Evolutionary conservation across 2,113 vertebrate genomes (phyloP).

Genomic region (Chascanopsetta lugubris): DNA sequence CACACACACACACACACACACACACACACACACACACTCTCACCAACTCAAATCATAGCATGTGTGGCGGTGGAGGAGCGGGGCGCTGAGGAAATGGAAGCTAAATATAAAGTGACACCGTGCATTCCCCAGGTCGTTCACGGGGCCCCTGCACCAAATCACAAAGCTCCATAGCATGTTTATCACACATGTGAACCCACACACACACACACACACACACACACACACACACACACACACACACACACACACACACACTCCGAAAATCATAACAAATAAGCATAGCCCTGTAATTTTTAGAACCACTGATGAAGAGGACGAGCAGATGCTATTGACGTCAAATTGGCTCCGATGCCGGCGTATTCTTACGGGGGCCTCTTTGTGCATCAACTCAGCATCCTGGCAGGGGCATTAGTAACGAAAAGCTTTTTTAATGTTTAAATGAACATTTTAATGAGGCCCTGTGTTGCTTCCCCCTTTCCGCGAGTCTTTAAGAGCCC

Average conservation of each 20-base stretch:
- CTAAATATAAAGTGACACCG: slow-evolving; percentile 74
- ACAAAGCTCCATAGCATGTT: slow-evolving; percentile 53
- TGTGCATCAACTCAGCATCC: slow-evolving; percentile 70
- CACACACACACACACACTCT: not conserved
- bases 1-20: slow-evolving; percentile 7
- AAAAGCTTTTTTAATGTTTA: slow-evolving; percentile 80
- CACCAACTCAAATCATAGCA: slow-evolving; percentile 60
- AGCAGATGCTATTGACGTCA: slow-evolving; percentile 61
- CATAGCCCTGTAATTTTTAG: slow-evolving; percentile 61
- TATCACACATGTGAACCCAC: slow-evolving; percentile 44
- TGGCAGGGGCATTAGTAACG: slow-evolving; percentile 74
- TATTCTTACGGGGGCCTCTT: slow-evolving; percentile 52
- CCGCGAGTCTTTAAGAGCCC: slow-evolving; percentile 72
- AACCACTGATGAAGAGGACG: slow-evolving; percentile 50
- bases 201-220: slow-evolving; percentile 21
- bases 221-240: slow-evolving; percentile 22
- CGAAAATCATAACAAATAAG: slow-evolving; percentile 65
- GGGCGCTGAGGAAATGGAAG: slow-evolving; percentile 68
- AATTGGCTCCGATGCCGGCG: slow-evolving; percentile 59
- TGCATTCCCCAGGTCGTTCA: slow-evolving; percentile 69
- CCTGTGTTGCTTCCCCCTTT: slow-evolving; percentile 70
- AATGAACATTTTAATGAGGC: slow-evolving; percentile 81
- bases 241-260: not conserved
- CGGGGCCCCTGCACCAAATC: slow-evolving; percentile 59
- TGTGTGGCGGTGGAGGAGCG: slow-evolving; percentile 60